Conservation (phyloP, 2,113 vertebrate species). For the western clawed frog (Xenopus tropicalis) region UCB_Xtro_10.0 CM004448.2:67550001-67550500, state of each 20-base stretch:
- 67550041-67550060: conserved; percentile 58
- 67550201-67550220: conserved; percentile 62
- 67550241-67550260: conserved; percentile 65
- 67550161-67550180: conserved; percentile 61
- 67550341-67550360: conserved; percentile 60
- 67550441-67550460: neutral
- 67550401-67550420: conserved; percentile 5
- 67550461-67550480: neutral
- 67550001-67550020: conserved; percentile 28
- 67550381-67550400: neutral
- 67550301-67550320: conserved; percentile 65
- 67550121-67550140: conserved; percentile 52
- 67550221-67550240: conserved; percentile 62
- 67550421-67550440: neutral
- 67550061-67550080: conserved; percentile 57
- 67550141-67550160: conserved; percentile 58
- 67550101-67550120: conserved; percentile 47
- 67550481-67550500: no score
- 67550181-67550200: conserved; percentile 68
- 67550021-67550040: conserved; percentile 52
- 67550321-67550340: conserved; percentile 60
- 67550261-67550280: conserved; percentile 60
- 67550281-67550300: conserved; percentile 72
- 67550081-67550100: conserved; percentile 52
- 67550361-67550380: conserved; percentile 50